Percentiles rank a stretch among this genome's conserved stretches.
phyloP scores from a whole-genome alignment of 2,797 vertebrate species.

The Cossypha polioptera region DNA sequence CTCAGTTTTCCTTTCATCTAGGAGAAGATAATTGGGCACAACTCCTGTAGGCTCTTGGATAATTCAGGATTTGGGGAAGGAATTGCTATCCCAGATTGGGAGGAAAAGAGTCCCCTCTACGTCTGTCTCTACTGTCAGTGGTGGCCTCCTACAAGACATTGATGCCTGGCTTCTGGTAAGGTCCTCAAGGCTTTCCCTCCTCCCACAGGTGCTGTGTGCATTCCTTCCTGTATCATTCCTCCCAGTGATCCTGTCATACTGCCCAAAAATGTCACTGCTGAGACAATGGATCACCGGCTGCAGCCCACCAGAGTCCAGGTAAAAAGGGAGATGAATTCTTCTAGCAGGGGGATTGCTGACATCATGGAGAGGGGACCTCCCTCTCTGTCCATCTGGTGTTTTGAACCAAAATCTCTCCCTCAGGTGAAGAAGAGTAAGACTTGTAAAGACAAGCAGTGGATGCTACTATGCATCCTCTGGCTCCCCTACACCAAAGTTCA shows the following conservation, averaged over 20 bases:
- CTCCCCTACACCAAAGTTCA: not conserved
- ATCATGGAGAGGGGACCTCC: not conserved
- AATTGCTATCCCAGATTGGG: not conserved
- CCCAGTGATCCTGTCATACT: conserved; percentile 88
- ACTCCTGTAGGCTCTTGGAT: not conserved
- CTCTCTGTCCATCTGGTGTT: not conserved
- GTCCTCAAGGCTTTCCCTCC: not conserved
- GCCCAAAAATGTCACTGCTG: conserved; percentile 80
- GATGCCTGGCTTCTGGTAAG: not conserved
- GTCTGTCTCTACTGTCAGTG: not conserved
- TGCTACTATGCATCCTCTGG: not conserved
- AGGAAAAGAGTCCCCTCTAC: not conserved
- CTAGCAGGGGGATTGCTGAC: not conserved
- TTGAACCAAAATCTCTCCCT: not conserved
- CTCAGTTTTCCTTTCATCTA: not conserved
- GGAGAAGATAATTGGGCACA: not conserved
- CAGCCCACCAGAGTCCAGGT: conserved; percentile 88
- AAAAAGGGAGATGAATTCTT: not conserved
- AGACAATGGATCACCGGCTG: conserved; percentile 88
- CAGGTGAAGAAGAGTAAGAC: not conserved
- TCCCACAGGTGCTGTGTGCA: conserved; percentile 85
- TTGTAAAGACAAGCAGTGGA: not conserved
- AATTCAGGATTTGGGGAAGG: not conserved
- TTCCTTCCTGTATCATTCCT: conserved; percentile 83
- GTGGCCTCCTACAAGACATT: not conserved